Conservation (phyloP, 2,888 invertebrate species). For the Ormyrus thymus region DNA sequence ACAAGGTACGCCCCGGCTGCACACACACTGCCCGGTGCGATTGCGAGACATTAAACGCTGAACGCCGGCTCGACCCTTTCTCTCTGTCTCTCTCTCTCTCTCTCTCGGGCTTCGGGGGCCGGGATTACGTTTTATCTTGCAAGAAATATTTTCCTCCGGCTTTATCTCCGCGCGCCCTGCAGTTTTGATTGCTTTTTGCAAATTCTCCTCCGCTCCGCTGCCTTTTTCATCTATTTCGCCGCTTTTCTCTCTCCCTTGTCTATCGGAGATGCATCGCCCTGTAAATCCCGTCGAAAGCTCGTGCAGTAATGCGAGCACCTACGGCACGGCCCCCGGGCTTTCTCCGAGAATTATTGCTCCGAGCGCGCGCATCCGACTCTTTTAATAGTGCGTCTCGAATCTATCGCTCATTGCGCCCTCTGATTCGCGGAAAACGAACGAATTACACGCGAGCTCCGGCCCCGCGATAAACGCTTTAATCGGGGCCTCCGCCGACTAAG, state of each 20-base stretch:
- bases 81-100: neutral
- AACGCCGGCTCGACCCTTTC: too few species aligned
- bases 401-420: slow-evolving; percentile 7
- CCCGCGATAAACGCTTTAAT: neutral
- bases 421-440: neutral
- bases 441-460: neutral
- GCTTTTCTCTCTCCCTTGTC: neutral
- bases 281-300: slow-evolving; percentile 44
- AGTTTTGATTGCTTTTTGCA: slow-evolving; percentile 10
- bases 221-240: neutral
- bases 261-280: slow-evolving; percentile 52
- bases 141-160: slow-evolving; percentile 9
- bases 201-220: neutral
- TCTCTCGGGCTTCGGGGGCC: too few species aligned
- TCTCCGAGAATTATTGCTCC: neutral
- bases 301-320: too few species aligned
- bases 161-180: too few species aligned
- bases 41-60: neutral
- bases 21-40: neutral
- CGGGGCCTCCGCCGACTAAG: too few species aligned
- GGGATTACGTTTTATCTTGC: slow-evolving; percentile 7
- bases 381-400: slow-evolving; percentile 33
- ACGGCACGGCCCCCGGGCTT: too few species aligned
- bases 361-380: slow-evolving; percentile 33
- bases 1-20: neutral